Base-by-base conservation (phyloP, 2,888 invertebrate genomes). In the Nowickia ferox region DNA sequence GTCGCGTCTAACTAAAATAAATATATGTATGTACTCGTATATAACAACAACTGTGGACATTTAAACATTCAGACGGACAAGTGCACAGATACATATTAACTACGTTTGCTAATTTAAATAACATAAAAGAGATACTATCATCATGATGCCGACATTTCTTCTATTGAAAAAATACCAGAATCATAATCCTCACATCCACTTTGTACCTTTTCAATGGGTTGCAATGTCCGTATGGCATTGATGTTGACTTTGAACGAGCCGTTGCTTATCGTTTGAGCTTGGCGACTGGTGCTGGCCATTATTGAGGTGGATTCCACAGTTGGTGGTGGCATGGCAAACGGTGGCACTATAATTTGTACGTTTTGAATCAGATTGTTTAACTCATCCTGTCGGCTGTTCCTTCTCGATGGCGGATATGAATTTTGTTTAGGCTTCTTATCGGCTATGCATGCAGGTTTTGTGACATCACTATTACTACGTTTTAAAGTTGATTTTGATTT, bases 141-240 rank as follows among this genome's bases (percentile, higher is more conserved):
- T 46, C 65, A 86, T 57, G 83, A 81, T 42, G 57, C 53, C 51
- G 77, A 84, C 30, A 86, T 84, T 69, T 88, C 88, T 61, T 79
- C 81, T 55, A 80, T 55, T 72, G 87, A 89, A 76, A 85, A 88
- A 53, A 89, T 81, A 63, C 89, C 89, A 51, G 89, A 89, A 85
- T 89, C 88, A 76, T 87, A 84, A 63, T 88, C 88, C 78, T 88
- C 87, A 42, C 84, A 63, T 46, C 59, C 66, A n/a, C 53, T 66
- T 63, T 87, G 72, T 63, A 87, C 55, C 80, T 88, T 89, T 84
- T 86, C 84, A 59, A 88, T 84, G 71, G 84, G 87, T 65, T 87
- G 88, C 30, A 87, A 87, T 11, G 87, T 87, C 59, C 84, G 85
- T 53, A 88, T 81, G 74, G 57, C 68, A 84, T 87, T 87, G 30